These are phyloP conservation scores for Drosophila melanogaster DNA, from an alignment of 1,140 invertebrate genomes.

Conservation along the genomic window Release_6_plus_ISO1_MT NT_033779.5:20878501-20879000, in stretches of 20 bases:
- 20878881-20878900: constrained; percentile 34
- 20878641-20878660: constrained; percentile 47
- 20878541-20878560: constrained; percentile 11
- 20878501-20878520: constrained; percentile 43
- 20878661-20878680: constrained; percentile 47
- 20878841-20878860: constrained; percentile 30
- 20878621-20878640: constrained; percentile 61
- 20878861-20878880: constrained; percentile 18
- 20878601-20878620: constrained; percentile 35
- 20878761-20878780: constrained; percentile 41
- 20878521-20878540: constrained; percentile 46
- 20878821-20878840: constrained; percentile 42
- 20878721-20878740: constrained; percentile 4
- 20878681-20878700: constrained; percentile 46
- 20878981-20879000: constrained; percentile 41
- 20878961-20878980: constrained; percentile 44
- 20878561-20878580: constrained; percentile 17
- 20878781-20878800: constrained; percentile 24
- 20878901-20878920: constrained; percentile 27
- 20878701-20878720: constrained; percentile 49
- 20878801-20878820: constrained; percentile 44
- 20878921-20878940: constrained; percentile 42
- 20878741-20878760: constrained; percentile 6
- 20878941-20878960: constrained; percentile 18
- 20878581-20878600: constrained; percentile 60